These are phyloP conservation scores for Monarcha castaneiventris DNA, from an alignment of 2,113 vertebrate genomes.

Conservation along the genomic window DNA sequence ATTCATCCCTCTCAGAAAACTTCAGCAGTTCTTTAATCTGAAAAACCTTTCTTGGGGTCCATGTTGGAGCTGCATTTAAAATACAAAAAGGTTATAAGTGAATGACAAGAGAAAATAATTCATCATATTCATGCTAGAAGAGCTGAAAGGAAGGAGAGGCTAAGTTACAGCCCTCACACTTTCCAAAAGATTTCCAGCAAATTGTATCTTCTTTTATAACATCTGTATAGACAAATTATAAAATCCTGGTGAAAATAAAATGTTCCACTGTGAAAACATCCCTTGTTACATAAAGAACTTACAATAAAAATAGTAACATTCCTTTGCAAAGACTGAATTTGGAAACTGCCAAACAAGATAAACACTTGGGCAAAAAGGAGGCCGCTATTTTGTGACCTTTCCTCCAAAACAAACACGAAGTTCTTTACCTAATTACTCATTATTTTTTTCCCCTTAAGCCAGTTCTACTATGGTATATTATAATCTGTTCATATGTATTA, in stretches of 20 bases:
- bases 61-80: background rate
- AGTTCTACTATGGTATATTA: background rate
- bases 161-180: background rate
- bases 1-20: background rate
- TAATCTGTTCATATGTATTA: background rate
- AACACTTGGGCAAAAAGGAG: background rate
- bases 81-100: background rate
- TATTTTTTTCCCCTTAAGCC: background rate
- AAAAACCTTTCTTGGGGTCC: background rate
- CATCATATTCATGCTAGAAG: background rate
- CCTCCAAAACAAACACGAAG: background rate
- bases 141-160: background rate
- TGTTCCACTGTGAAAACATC: background rate
- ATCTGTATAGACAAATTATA: background rate
- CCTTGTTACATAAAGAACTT: constrained; percentile 27
- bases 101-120: background rate
- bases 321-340: constrained; percentile 9
- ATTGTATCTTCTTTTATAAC: background rate
- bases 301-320: constrained; percentile 43
- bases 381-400: background rate
- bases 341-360: background rate
- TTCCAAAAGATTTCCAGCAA: background rate
- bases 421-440: background rate
- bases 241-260: constrained; percentile 10
- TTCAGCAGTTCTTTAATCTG: background rate